phyloP scores from a whole-genome alignment of 2,797 vertebrate genomes.

The Mormyrops boulengeri region DNA sequence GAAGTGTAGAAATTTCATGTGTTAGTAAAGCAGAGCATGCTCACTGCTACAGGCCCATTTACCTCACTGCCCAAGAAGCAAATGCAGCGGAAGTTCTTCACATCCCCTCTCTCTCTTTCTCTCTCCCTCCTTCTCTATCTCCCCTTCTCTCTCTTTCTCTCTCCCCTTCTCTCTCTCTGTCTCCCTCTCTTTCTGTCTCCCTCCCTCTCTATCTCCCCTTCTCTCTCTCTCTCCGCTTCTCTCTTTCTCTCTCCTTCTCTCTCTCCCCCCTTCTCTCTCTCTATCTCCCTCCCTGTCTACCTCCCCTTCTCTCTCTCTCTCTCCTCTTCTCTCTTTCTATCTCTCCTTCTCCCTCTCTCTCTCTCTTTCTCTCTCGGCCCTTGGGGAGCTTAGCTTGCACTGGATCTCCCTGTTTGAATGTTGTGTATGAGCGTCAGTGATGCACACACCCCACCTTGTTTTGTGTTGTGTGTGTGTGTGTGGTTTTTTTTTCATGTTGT shows the following conservation, averaged over 20 bases:
- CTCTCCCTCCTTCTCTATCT: neutral
- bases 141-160: neutral
- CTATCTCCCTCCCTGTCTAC: neutral
- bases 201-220: too few species aligned
- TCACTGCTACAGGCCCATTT: neutral
- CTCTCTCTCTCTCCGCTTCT: neutral
- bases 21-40: neutral
- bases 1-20: slow-evolving; percentile 6
- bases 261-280: neutral
- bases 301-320: too few species aligned
- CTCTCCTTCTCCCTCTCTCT: neutral
- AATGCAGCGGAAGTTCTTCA: slow-evolving; percentile 50
- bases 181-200: too few species aligned
- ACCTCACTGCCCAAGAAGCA: slow-evolving; percentile 18
- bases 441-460: neutral
- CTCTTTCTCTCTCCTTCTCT: neutral
- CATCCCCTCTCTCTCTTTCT: slow-evolving; percentile 7
- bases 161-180: neutral
- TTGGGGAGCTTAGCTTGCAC: slow-evolving; percentile 2
- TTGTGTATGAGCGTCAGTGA: neutral
- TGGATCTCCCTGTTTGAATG: neutral
- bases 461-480: neutral
- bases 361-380: neutral
- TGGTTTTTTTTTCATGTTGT: neutral
- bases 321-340: neutral